Evolutionary conservation across 1,140 invertebrate species (phyloP), one percentile per base, ranked within the genome.

Genomic region (Drosophila biarmipes): DNA sequence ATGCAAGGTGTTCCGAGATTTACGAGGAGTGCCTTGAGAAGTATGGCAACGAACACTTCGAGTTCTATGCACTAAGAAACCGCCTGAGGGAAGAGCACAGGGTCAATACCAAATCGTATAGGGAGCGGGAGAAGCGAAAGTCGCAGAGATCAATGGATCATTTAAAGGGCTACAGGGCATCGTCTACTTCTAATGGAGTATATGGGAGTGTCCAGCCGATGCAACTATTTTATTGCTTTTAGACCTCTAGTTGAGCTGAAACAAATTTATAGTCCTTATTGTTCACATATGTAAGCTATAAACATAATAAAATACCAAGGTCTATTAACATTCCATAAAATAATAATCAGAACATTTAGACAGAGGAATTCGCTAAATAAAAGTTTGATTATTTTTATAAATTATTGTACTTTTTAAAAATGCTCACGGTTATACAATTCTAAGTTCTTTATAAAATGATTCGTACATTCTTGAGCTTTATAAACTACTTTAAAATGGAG

Each of bases 171-270:
- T 62, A 51, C 4, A 69, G 19, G 35, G 15, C 24, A 0, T 48
- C 63, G 1, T 7, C 6, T 2, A 82, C 75, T 6, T 66, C 69
- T 4, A 82, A 82, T 51, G 71, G 63, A 2, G 59, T 51, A 0
- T 82, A 82, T 12, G 80, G 80, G 4, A 38, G 58, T 6, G 14
- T 79, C 1, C 14, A 31, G 29, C 80, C 80, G 2, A 51, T 54
- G 48, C 37, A 8, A 2, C 8, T 27, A 1, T 43, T 38, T 5
- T 12, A 51, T 1, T 74, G 72, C 19, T 63, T 74, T 19, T 57
- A 57, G 21, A 24, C 15, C 14, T 12, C 24, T 15, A 10, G 11
- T 14, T 14, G 4, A 21, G 14, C 4, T 2, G 12, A 21, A 24
- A 2, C 11, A 45, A 21, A 24, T 45, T 11, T 14, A 2, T 8